Conservation (phyloP, 1,140 invertebrate species). For the Drosophila auraria region DNA sequence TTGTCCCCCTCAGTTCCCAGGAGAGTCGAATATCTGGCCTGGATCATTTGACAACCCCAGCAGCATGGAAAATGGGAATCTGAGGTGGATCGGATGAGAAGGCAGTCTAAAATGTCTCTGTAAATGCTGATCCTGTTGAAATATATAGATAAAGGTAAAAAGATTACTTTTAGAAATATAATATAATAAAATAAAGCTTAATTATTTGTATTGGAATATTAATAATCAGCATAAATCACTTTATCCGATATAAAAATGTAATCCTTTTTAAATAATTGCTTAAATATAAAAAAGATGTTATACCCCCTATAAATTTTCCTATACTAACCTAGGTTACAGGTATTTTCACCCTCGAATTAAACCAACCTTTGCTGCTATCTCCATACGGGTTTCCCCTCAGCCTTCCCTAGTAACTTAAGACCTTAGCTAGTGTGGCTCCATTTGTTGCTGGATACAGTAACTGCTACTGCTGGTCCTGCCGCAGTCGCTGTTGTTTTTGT, state of each 20-base stretch:
- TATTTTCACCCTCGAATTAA: neutral
- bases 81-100: neutral
- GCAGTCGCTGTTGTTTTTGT: conserved; percentile 42
- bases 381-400: neutral
- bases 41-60: conserved; percentile 34
- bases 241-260: no score
- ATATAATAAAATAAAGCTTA: neutral
- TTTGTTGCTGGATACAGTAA: conserved; percentile 18
- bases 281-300: neutral
- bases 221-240: no score
- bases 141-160: neutral
- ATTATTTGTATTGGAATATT: neutral
- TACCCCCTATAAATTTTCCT: neutral
- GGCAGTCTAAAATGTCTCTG: neutral
- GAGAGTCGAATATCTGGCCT: conserved; percentile 43
- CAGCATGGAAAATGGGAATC: neutral
- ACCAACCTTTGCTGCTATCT: conserved; percentile 1
- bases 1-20: conserved; percentile 14
- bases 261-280: no score
- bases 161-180: neutral
- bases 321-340: neutral
- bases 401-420: conserved; percentile 67
- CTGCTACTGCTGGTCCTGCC: conserved; percentile 11
- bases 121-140: neutral
- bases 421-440: conserved; percentile 41